These are phyloP conservation scores for Phalacrocorax aristotelis DNA, from an alignment of 2,113 vertebrate genomes.

Conservation along the genomic window DNA sequence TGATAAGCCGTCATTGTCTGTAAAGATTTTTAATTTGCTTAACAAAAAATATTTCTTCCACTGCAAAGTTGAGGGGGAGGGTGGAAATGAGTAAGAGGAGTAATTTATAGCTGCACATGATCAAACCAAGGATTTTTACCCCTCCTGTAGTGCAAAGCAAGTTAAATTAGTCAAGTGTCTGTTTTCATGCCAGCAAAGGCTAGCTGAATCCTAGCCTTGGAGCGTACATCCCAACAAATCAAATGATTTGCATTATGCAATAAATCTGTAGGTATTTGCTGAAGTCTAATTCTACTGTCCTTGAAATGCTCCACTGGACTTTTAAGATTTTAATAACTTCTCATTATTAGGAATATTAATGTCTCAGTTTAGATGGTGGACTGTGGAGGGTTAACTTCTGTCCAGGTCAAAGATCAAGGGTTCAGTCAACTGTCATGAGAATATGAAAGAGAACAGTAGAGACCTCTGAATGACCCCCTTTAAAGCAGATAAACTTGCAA, in stretches of 20 bases:
- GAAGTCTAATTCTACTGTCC: slow-evolving; percentile 48
- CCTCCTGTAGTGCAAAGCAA: neutral
- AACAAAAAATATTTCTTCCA: neutral
- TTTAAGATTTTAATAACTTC: slow-evolving; percentile 54
- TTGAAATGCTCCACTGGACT: slow-evolving; percentile 68
- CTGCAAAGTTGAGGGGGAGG: neutral
- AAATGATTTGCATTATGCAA: slow-evolving; percentile 42
- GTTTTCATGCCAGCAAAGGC: slow-evolving; percentile 14
- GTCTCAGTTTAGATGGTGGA: neutral
- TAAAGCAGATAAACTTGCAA: slow-evolving; percentile 26
- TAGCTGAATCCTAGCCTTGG: neutral
- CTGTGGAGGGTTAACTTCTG: slow-evolving; percentile 51
- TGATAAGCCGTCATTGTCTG: neutral
- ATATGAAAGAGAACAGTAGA: slow-evolving; percentile 34
- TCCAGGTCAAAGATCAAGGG: slow-evolving; percentile 78
- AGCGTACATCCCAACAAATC: slow-evolving; percentile 33
- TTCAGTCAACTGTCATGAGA: slow-evolving; percentile 80
- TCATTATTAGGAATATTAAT: slow-evolving; percentile 41
- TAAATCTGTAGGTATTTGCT: slow-evolving; percentile 59
- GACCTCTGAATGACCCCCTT: slow-evolving; percentile 38
- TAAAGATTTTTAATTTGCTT: neutral
- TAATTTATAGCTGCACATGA: neutral
- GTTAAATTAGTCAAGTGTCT: slow-evolving; percentile 5
- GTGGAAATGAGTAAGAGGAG: neutral
- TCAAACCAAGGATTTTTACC: neutral